A percentile compares a stretch with the other conserved stretches of the same genome.
Evolutionary conservation across 2,888 invertebrate genomes (phyloP).

Genomic region (Capitulum mitella): DNA sequence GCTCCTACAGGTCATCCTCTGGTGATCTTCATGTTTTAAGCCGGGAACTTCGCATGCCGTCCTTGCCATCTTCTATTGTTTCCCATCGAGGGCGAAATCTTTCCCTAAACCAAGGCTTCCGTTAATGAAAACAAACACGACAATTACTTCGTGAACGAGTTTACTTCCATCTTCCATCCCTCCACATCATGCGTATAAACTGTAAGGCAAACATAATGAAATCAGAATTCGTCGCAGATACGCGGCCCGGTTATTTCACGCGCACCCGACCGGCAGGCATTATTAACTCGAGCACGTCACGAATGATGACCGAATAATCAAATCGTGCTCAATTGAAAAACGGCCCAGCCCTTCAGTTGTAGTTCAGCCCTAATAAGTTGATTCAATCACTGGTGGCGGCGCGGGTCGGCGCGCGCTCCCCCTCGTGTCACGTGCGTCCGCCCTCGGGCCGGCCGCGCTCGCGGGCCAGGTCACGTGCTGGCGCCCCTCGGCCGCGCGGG

Average conservation of each 20-base stretch:
- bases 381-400: conserved; percentile 2
- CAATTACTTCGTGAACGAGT: no score
- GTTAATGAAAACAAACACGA: no score
- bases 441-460: not conserved
- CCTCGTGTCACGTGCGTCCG: not conserved
- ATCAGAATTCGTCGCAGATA: not conserved
- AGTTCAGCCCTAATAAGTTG: not conserved
- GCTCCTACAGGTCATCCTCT: no score
- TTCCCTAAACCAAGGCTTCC: no score
- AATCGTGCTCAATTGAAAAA: conserved; percentile 18
- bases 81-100: no score
- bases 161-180: no score
- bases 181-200: not conserved
- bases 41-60: no score
- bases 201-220: not conserved
- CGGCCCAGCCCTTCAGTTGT: not conserved
- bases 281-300: not conserved
- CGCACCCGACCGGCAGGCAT: not conserved
- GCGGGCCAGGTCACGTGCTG: not conserved
- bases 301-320: not conserved
- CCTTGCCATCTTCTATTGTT: no score
- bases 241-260: not conserved
- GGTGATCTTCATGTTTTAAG: no score
- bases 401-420: not conserved
- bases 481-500: not conserved